Evolutionary conservation across 1,140 invertebrate genomes (phyloP).

Genomic region (Pantala flavescens): DNA sequence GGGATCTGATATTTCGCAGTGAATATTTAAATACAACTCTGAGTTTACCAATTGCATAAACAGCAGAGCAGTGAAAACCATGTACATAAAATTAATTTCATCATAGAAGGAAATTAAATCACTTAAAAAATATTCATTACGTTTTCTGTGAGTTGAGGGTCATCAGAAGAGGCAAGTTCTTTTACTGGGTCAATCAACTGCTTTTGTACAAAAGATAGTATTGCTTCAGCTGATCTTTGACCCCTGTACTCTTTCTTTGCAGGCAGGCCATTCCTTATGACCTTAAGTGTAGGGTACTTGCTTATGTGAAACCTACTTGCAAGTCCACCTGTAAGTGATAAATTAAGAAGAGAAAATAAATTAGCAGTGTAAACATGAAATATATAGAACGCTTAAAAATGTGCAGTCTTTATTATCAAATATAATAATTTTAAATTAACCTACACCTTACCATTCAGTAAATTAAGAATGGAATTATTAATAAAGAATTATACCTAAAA

Average conservation of each 20-base stretch:
- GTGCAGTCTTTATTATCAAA: constrained; percentile 16
- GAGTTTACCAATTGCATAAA: too few relatives aligned
- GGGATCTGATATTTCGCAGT: too few relatives aligned
- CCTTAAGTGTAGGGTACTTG: constrained; percentile 97
- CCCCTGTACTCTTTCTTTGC: constrained; percentile 92
- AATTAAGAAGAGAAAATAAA: constrained; percentile 27
- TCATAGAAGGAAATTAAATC: too few relatives aligned
- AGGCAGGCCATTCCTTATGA: constrained; percentile 87
- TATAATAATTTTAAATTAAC: too few relatives aligned
- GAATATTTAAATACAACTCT: too few relatives aligned
- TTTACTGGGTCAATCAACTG: constrained; percentile 84
- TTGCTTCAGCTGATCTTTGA: constrained; percentile 70
- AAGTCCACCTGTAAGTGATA: constrained; percentile 47
- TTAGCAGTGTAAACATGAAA: constrained; percentile 16
- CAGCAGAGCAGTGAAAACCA: too few relatives aligned
- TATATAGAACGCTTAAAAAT: constrained; percentile 17
- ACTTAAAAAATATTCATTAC: background rate
- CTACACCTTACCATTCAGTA: too few relatives aligned
- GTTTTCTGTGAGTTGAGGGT: background rate
- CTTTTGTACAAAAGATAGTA: constrained; percentile 74
- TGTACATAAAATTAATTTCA: too few relatives aligned
- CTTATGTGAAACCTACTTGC: constrained; percentile 88
- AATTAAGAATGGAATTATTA: too few relatives aligned
- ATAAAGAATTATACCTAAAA: too few relatives aligned
- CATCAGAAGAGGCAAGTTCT: constrained; percentile 45